Evolutionary conservation across 2,888 invertebrate species (phyloP).

Genomic region (Matsumyia berberina): DNA sequence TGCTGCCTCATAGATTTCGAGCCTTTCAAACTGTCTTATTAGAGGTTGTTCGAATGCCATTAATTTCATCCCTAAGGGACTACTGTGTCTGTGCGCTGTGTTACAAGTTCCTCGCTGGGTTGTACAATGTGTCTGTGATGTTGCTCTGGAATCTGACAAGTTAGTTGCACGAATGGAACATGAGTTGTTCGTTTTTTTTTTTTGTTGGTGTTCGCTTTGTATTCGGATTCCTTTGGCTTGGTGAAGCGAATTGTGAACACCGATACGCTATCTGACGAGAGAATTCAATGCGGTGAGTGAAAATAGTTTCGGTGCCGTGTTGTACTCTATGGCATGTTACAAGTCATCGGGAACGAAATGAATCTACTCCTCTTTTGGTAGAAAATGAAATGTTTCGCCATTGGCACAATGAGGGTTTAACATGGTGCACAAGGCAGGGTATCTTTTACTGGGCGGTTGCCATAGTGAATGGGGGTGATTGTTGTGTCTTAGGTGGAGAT

Average conservation of each 20-base stretch:
- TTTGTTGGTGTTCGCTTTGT: slow-evolving; percentile 31
- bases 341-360: slow-evolving; percentile 70
- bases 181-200: slow-evolving; percentile 11
- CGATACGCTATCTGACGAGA: slow-evolving; percentile 47
- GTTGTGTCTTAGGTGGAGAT: slow-evolving; percentile 47
- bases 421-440: slow-evolving; percentile 22
- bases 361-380: slow-evolving; percentile 50
- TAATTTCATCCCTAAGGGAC: slow-evolving; percentile 76
- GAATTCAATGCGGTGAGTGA: slow-evolving; percentile 57
- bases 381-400: slow-evolving; percentile 74
- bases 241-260: slow-evolving; percentile 63
- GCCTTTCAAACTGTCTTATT: slow-evolving; percentile 77
- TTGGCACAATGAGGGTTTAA: slow-evolving; percentile 55
- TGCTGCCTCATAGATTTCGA: slow-evolving; percentile 71
- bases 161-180: slow-evolving; percentile 69
- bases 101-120: slow-evolving; percentile 44
- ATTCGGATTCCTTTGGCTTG: slow-evolving; percentile 61
- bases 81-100: slow-evolving; percentile 59
- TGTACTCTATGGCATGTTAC: slow-evolving; percentile 69
- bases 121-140: slow-evolving; percentile 62
- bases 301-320: slow-evolving; percentile 56
- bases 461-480: slow-evolving; percentile 27
- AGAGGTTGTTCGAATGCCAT: slow-evolving; percentile 77
- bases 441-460: slow-evolving; percentile 39
- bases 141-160: slow-evolving; percentile 76